Evolutionary conservation across 2,888 invertebrate genomes (phyloP).

Genomic region (Polydesmus complanatus): DNA sequence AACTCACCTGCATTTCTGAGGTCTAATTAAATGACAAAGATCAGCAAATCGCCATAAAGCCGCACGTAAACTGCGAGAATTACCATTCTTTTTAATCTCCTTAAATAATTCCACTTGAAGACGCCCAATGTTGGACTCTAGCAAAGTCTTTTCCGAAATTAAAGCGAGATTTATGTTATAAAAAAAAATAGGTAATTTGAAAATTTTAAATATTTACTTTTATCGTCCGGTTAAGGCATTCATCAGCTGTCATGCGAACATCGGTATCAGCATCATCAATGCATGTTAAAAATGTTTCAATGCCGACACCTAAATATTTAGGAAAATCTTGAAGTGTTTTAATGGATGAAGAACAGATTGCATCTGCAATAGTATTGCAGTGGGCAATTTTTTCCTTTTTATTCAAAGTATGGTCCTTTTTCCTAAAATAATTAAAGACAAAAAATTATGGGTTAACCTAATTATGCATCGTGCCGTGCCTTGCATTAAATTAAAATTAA

Average conservation of each 20-base stretch:
- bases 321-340: slow-evolving; percentile 47
- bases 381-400: slow-evolving; percentile 54
- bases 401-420: slow-evolving; percentile 36
- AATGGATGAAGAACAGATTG: slow-evolving; percentile 48
- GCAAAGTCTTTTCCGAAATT: slow-evolving; percentile 45
- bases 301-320: slow-evolving; percentile 51
- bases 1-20: slow-evolving; percentile 50
- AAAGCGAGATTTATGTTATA: slow-evolving; percentile 16
- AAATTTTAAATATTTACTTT: slow-evolving; percentile 36
- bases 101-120: slow-evolving; percentile 66
- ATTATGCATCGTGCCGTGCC: background rate
- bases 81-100: slow-evolving; percentile 65
- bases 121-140: slow-evolving; percentile 53
- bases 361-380: slow-evolving; percentile 57
- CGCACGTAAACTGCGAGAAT: slow-evolving; percentile 53
- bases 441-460: slow-evolving; percentile 14
- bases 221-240: slow-evolving; percentile 63
- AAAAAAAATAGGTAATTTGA: background rate
- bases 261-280: slow-evolving; percentile 66
- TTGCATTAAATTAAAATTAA: too few relatives aligned
- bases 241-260: slow-evolving; percentile 64
- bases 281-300: slow-evolving; percentile 52
- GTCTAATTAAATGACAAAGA: slow-evolving; percentile 55
- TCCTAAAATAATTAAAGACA: slow-evolving; percentile 35
- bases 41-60: slow-evolving; percentile 63